A percentile compares a stretch with the other conserved stretches of the same genome.
Conservation (phyloP, 2,888 invertebrate genomes). For the Coenonympha arcania region DNA sequence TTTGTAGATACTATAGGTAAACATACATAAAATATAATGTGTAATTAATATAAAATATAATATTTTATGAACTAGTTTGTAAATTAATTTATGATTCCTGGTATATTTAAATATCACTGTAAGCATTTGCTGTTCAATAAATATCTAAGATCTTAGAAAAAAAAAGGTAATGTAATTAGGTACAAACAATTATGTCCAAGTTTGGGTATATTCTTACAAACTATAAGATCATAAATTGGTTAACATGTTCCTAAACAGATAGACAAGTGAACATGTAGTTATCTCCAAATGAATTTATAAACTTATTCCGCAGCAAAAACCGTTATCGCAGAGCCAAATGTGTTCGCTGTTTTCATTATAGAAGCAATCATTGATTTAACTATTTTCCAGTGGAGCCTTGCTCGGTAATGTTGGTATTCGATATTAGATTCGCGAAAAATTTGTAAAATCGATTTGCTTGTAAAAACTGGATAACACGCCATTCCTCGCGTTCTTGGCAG, state of each 20-base stretch:
- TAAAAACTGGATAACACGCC: slow-evolving; percentile 1
- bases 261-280: slow-evolving; percentile 5
- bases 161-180: not conserved
- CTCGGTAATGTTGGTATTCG: not conserved
- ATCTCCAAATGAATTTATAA: slow-evolving; percentile 15
- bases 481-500: slow-evolving; percentile 2
- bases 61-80: too few relatives aligned
- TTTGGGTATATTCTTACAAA: slow-evolving; percentile 9
- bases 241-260: not conserved
- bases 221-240: slow-evolving; percentile 1
- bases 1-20: too few relatives aligned
- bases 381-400: slow-evolving; percentile 4
- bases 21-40: too few relatives aligned
- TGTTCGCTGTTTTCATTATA: slow-evolving; percentile 14
- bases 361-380: slow-evolving; percentile 16
- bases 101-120: too few relatives aligned
- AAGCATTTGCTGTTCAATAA: not conserved
- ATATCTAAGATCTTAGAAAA: too few relatives aligned
- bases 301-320: slow-evolving; percentile 9
- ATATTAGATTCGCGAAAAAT: not conserved
- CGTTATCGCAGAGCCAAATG: slow-evolving; percentile 11
- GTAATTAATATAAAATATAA: too few relatives aligned
- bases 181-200: not conserved
- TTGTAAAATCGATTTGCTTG: not conserved
- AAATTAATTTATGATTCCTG: too few relatives aligned